These are phyloP conservation scores for Phenacoccus solenopsis DNA, from an alignment of 1,140 invertebrate genomes.

Conservation along the genomic window DNA sequence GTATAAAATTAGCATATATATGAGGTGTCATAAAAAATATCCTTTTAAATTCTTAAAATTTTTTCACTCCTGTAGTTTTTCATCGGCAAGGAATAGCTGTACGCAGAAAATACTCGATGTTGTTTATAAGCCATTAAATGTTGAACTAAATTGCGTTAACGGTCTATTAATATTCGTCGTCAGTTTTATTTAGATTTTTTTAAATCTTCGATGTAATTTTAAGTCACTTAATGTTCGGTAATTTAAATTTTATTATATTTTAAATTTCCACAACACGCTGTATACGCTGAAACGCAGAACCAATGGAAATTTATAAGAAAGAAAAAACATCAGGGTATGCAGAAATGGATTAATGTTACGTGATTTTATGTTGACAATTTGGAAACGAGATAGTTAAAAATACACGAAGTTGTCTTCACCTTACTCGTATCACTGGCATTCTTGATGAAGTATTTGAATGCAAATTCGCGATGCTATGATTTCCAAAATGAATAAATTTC, in stretches of 20 bases:
- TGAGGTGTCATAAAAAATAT: conserved; percentile 3
- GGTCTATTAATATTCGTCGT: not conserved
- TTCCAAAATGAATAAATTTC: no score
- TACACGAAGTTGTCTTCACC: no score
- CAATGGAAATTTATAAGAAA: no score
- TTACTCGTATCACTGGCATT: no score
- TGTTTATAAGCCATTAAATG: conserved; percentile 3
- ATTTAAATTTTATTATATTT: conserved; percentile 4
- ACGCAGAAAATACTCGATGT: not conserved
- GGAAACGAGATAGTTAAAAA: no score
- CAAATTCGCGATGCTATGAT: no score
- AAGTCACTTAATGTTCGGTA: not conserved
- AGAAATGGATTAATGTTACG: no score
- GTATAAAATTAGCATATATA: conserved; percentile 3
- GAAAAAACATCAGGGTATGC: no score
- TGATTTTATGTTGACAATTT: no score
- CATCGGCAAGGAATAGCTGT: not conserved
- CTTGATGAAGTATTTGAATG: no score
- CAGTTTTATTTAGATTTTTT: not conserved
- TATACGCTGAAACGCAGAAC: no score
- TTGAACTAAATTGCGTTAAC: not conserved
- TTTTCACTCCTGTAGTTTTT: not conserved
- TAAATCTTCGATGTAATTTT: not conserved
- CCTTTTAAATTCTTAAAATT: not conserved
- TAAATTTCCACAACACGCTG: no score